phyloP scores from a whole-genome alignment of 2,888 invertebrate species.

The Heterodera filipjevi region DNA sequence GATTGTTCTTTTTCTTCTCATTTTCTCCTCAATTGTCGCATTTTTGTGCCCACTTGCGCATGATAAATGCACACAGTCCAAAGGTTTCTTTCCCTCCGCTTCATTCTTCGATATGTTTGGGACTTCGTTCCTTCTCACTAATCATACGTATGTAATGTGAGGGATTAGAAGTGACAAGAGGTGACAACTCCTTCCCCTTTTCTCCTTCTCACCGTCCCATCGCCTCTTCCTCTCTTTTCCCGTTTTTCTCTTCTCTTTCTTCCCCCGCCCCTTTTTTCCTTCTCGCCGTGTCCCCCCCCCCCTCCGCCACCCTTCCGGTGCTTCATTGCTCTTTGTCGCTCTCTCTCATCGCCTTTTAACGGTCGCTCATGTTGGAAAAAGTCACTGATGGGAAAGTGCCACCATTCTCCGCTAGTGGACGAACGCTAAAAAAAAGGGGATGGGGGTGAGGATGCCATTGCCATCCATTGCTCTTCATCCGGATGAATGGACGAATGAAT shows the following conservation, averaged over 20 bases:
- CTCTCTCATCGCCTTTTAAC: neutral
- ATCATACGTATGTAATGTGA: slow-evolving; percentile 6
- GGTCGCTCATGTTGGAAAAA: neutral
- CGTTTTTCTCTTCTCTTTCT: no score
- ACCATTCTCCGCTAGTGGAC: neutral
- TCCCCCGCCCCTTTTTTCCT: no score
- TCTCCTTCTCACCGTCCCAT: no score
- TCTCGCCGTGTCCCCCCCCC: neutral
- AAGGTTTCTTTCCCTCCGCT: neutral
- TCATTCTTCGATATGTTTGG: neutral
- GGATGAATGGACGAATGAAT: slow-evolving; percentile 5
- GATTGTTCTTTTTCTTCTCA: neutral
- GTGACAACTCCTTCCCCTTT: neutral
- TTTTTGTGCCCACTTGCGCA: neutral
- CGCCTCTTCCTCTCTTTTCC: no score
- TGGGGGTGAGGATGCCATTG: slow-evolving; percentile 3
- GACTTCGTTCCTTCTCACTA: neutral
- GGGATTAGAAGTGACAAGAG: slow-evolving; percentile 2
- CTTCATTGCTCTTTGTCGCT: no score
- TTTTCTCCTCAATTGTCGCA: neutral
- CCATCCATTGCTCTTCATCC: neutral
- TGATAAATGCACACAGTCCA: no score
- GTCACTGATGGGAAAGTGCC: slow-evolving; percentile 1
- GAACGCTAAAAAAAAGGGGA: neutral
- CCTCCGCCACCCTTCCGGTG: neutral